Conservation (phyloP, 2,797 vertebrate species). For the Gymnopithys bicolor region DNA sequence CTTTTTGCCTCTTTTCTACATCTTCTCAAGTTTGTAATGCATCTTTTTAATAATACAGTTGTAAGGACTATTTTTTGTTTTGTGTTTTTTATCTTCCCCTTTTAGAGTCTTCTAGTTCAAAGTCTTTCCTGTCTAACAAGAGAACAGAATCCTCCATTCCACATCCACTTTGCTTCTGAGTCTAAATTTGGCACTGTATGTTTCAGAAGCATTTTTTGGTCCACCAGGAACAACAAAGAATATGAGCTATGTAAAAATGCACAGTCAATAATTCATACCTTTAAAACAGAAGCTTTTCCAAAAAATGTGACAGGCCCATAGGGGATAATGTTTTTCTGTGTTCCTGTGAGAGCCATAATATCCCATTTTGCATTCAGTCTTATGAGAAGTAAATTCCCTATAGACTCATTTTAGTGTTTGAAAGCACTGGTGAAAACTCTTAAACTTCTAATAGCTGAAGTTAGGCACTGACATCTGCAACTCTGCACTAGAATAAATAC, state of each 20-base stretch:
- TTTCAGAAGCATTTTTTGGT: constrained; percentile 23
- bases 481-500: constrained; percentile 6
- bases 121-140: not conserved
- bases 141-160: not conserved
- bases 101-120: not conserved
- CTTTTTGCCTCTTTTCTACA: not conserved
- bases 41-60: not conserved
- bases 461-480: constrained; percentile 6
- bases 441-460: constrained; percentile 4
- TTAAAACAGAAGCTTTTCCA: not conserved
- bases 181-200: not conserved
- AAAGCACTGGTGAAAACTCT: constrained; percentile 18
- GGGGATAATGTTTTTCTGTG: constrained; percentile 20
- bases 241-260: constrained; percentile 23
- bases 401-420: constrained; percentile 15
- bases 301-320: constrained; percentile 28
- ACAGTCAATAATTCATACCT: not conserved
- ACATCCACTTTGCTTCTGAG: not conserved
- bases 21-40: not conserved
- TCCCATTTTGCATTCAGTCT: constrained; percentile 22
- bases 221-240: constrained; percentile 33
- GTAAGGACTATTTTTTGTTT: not conserved
- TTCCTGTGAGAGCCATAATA: constrained; percentile 32
- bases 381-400: constrained; percentile 36
- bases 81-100: not conserved